A percentile compares a stretch with the other conserved stretches of the same genome.
phyloP scores from a whole-genome alignment of 1,140 invertebrate species.

The Lasioglossum albipes region DNA sequence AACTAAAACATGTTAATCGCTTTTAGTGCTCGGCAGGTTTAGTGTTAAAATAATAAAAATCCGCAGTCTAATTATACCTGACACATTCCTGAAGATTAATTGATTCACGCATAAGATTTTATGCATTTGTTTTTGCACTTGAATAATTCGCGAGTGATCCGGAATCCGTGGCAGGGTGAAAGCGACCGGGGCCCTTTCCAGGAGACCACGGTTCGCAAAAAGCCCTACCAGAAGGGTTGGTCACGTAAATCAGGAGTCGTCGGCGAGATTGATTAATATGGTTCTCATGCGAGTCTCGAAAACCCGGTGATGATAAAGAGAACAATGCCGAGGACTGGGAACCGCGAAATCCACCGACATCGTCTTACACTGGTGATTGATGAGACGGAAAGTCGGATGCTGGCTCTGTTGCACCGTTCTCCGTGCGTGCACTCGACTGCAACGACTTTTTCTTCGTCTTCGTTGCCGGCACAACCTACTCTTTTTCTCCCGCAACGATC shows the following conservation, averaged over 20 bases:
- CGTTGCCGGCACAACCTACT: too few species aligned
- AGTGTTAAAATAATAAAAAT: too few species aligned
- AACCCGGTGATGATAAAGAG: neutral
- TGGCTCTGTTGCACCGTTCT: neutral
- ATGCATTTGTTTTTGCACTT: too few species aligned
- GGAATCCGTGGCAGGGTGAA: too few species aligned
- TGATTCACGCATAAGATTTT: too few species aligned
- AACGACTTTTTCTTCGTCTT: neutral
- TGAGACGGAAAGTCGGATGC: neutral
- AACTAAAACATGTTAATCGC: too few species aligned
- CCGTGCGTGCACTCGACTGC: neutral
- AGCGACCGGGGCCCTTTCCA: too few species aligned
- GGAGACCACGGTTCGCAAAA: neutral
- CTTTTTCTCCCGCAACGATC: neutral
- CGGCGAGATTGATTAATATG: neutral
- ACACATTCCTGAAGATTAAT: too few species aligned
- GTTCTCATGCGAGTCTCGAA: neutral
- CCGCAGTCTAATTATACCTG: too few species aligned
- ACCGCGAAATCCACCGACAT: neutral
- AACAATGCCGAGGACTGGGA: neutral
- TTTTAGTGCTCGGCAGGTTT: too few species aligned
- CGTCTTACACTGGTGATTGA: neutral
- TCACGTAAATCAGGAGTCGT: neutral
- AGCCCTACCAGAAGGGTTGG: neutral
- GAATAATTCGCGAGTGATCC: too few species aligned